These are phyloP conservation scores for Drosophila neocordata DNA, from an alignment of 1,140 invertebrate species.

Conservation along the genomic window DNA sequence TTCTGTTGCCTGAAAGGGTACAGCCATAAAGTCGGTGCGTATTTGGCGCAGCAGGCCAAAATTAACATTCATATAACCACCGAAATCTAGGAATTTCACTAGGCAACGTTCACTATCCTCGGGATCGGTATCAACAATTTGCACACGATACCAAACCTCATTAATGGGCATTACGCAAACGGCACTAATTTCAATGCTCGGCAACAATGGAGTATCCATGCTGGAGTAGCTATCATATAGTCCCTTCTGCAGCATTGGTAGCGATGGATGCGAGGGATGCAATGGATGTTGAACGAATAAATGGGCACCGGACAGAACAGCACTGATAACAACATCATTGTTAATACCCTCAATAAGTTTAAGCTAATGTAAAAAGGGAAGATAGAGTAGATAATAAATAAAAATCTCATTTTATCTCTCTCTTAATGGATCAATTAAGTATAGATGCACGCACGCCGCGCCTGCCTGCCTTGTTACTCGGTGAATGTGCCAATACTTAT, in stretches of 20 bases:
- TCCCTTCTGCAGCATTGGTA: conserved; percentile 89
- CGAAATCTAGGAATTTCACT: conserved; percentile 96
- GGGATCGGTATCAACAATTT: conserved; percentile 89
- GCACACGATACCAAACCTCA: conserved; percentile 94
- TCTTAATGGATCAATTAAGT: not conserved
- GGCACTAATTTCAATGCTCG: conserved; percentile 89
- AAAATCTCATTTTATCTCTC: too few species aligned
- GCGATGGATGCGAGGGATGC: conserved; percentile 93
- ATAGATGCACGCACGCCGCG: too few species aligned
- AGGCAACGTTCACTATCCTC: conserved; percentile 87
- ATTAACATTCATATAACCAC: conserved; percentile 92
- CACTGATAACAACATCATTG: conserved; percentile 94
- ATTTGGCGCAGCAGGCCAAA: conserved; percentile 92
- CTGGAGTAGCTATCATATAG: conserved; percentile 88
- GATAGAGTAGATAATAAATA: too few species aligned
- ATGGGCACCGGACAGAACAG: conserved; percentile 92
- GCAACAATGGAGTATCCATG: conserved; percentile 86
- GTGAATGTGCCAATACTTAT: not conserved
- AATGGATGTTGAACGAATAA: conserved; percentile 95
- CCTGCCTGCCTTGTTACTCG: too few species aligned
- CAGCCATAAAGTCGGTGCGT: conserved; percentile 93
- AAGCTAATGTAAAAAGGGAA: conserved; percentile 85
- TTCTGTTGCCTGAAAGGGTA: conserved; percentile 98
- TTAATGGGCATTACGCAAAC: conserved; percentile 93
- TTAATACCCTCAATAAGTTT: conserved; percentile 94